Evolutionary conservation across 2,888 invertebrate genomes (phyloP), one percentile per base, ranked within the genome.

Genomic region (Nycteola revayana): DNA sequence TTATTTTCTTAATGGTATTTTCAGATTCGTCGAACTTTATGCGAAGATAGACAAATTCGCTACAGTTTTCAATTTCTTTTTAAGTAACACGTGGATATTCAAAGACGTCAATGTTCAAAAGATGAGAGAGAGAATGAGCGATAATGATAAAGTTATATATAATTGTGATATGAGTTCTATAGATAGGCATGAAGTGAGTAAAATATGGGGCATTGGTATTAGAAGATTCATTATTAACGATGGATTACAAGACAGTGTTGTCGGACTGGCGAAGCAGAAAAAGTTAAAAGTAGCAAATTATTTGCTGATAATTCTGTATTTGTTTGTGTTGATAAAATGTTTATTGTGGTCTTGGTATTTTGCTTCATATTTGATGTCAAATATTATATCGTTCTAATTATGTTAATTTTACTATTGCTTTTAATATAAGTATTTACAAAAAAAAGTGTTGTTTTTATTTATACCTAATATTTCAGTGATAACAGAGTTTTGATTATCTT

Each of bases 1-100:
- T n/a, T n/a, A n/a, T n/a, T n/a, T n/a, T n/a, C n/a, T n/a, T n/a
- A n/a, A n/a, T n/a, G n/a, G n/a, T n/a, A n/a, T 3, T 42, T 42
- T 6, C 38, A 43, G 43, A 1, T 27, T 60, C 0, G 14, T 49
- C 1, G 29, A 48, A 3, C 25, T 52, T 18, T 62, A 60, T 32
- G 32, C 20, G 3, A 53, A 42, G 22, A 25, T 8, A 10, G 32
- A 41, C 21, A 38, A 26, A 10, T 17, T 28, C 9, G 18, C 7
- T 10, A 9, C 1, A 5, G 10, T n/a, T 7, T 45, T 8, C 14
- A 5, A 9, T 3, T 46, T 28, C 14, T 49, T 42, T 25, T 22
- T 33, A 1, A 31, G 9, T 2, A 43, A 46, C 30, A 33, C 43
- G 1, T 52, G 48, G 48, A 20, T 20, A 1, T 47, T 49, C 8